Base-by-base conservation (phyloP, 2,797 vertebrate genomes). In the Helicolenus hilgendorfi region DNA sequence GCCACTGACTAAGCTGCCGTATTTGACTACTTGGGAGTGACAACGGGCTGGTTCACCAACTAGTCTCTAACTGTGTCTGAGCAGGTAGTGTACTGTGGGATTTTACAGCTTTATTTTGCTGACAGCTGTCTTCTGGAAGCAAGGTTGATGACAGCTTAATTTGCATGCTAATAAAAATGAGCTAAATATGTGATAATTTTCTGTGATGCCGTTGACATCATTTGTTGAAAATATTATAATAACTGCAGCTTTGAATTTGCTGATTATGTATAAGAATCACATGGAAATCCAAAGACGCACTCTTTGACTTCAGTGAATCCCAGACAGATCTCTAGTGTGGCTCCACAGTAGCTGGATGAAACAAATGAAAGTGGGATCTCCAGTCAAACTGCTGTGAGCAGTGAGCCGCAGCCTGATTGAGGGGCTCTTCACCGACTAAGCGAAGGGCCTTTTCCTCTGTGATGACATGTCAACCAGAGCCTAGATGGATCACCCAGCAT, bases 391-490 rank as follows among this genome's bases (percentile, higher is more conserved):
- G 59, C 76, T 58, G 33, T 45, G 89, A 83, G 83, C 72, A 83
- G 33, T 11, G 53, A 87, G 84, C 81, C 74, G 2, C 71, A 45
- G 72, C 24, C 83, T 92, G 89, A 92, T 89, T 76, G 89, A 96
- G 84, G 79, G 72, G 63, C 85, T 91, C 69, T 60, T 73, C 83
- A 62, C 35, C 6, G 7, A 60, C 79, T 27, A 53, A 85, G 78
- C 53, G 56, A 88, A 72, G 62, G 63, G 72, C 67, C 77, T 70
- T 92, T 87, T 81, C 79, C 80, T 79, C 81, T 14, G 65, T 91
- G 83, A 94, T 95, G 94, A 96, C 85, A 94, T 88, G 91, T 94
- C 92, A 96, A 81, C 81, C 13, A 13, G 53, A 84, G 76, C 67
- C 68, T 33, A 60, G 89, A 95, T 81, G 58, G 86, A 96, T 97